Evolutionary conservation across 2,113 vertebrate species (phyloP).

Genomic region (Suncus etruscus): DNA sequence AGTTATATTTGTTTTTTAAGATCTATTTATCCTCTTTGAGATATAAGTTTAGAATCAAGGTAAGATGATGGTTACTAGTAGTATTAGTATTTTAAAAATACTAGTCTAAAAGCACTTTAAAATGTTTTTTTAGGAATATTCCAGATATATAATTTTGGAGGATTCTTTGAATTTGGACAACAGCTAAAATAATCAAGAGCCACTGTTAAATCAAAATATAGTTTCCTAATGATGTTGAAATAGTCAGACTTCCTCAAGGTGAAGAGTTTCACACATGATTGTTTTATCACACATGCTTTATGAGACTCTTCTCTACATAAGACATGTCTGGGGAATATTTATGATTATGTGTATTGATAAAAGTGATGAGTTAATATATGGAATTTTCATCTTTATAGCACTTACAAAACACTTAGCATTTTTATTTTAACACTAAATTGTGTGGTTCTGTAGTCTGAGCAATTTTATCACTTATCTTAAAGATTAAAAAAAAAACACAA

Average conservation of each 20-base stretch:
- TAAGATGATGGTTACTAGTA: neutral
- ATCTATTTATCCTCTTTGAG: neutral
- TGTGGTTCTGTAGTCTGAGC: neutral
- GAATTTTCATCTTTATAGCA: neutral
- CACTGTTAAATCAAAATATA: conserved; percentile 9
- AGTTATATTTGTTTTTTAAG: neutral
- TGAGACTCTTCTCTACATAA: conserved; percentile 31
- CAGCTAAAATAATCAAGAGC: conserved; percentile 1
- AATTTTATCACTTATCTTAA: neutral
- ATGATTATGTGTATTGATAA: neutral
- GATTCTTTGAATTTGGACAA: neutral
- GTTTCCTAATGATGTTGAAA: neutral
- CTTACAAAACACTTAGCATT: conserved; percentile 14
- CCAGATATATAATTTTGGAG: neutral
- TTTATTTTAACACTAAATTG: conserved; percentile 7
- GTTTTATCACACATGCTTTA: too few relatives aligned
- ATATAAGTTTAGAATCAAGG: conserved; percentile 2
- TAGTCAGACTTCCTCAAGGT: neutral
- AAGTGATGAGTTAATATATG: neutral
- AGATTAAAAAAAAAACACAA: neutral
- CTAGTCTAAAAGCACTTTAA: conserved; percentile 13
- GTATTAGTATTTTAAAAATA: too few relatives aligned
- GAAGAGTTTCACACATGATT: conserved; percentile 2
- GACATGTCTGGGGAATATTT: neutral
- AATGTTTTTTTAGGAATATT: conserved; percentile 29